Base-by-base conservation (phyloP, 64 coral and sea anemone genomes). In the Stylophora pistillata region DNA sequence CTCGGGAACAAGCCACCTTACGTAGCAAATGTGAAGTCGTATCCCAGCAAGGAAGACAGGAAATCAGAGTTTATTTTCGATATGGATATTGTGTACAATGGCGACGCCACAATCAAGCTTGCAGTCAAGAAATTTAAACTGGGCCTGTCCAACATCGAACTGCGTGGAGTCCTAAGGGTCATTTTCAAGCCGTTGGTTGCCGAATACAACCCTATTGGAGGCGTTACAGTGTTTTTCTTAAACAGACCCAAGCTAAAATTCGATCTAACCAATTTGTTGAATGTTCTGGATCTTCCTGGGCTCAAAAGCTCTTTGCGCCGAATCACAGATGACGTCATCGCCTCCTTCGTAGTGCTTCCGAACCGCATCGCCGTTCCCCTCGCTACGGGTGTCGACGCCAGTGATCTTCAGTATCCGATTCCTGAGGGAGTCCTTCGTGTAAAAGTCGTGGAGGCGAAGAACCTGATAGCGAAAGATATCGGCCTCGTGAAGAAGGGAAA, bases 201-300 rank as follows among this genome's bases (percentile, higher is more conserved):
- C 5, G 79, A 90, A 33, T 94, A 94, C 81, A 98, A 94, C 18
- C 96, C 96, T 30, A 31, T 98, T 53, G 96, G 96, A 26, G 96
- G 92, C 0, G 79, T 98, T 0, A 98, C 96, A 15, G 72, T 95
- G 47, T 98, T 98, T 58, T 98, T 98, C 55, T 59, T 95, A n/a
- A 95, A 98, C 28, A 81, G 96, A 3, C 96, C 96, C 15, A 98
- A 94, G 70, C 89, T 94, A 66, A 89, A 77, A 20, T 98, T 98
- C 75, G 90, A 98, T 71, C 55, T 98, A 54, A 98, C 93, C 16
- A 98, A 98, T 75, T 82, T 98, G 23, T 47, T 98, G 71, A 98
- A 95, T 78, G 93, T 98, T 81, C 88, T 98, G 56, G 96, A 98
- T 55, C 71, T 98, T 55, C 96, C 96, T 7, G 96, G 96, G 13